Percentiles rank a stretch among this genome's conserved stretches.
These are phyloP conservation scores for Dryobota labecula DNA, from an alignment of 2,888 invertebrate species.

Conservation along the genomic window DNA sequence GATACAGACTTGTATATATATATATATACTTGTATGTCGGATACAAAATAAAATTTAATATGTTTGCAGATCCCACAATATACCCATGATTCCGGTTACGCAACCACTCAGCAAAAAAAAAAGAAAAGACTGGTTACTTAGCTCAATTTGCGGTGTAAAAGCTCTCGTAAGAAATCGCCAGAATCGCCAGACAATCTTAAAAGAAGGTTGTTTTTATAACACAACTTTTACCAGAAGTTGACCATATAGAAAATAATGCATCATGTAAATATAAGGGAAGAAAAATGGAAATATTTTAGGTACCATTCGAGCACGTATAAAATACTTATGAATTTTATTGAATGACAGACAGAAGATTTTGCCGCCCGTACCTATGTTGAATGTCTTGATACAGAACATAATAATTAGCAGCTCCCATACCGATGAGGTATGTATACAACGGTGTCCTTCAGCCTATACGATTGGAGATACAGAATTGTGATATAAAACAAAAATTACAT, in stretches of 20 bases:
- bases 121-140: background rate
- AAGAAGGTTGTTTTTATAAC: background rate
- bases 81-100: background rate
- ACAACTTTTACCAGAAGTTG: too few species aligned
- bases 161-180: background rate
- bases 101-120: too few species aligned
- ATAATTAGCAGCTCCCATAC: background rate
- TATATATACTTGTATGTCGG: too few species aligned
- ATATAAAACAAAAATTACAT: background rate
- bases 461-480: background rate
- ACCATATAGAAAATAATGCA: too few species aligned
- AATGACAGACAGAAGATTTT: too few species aligned
- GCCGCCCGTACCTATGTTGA: too few species aligned
- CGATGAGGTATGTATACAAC: constrained; percentile 8
- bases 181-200: background rate
- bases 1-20: too few species aligned
- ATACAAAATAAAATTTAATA: background rate
- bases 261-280: too few species aligned
- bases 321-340: too few species aligned
- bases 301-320: background rate
- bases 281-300: too few species aligned
- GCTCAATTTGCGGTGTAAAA: too few species aligned
- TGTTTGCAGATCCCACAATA: constrained; percentile 11
- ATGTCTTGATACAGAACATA: too few species aligned
- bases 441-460: background rate